phyloP scores from a whole-genome alignment of 2,113 vertebrate genomes.

The Ifrita kowaldi region DNA sequence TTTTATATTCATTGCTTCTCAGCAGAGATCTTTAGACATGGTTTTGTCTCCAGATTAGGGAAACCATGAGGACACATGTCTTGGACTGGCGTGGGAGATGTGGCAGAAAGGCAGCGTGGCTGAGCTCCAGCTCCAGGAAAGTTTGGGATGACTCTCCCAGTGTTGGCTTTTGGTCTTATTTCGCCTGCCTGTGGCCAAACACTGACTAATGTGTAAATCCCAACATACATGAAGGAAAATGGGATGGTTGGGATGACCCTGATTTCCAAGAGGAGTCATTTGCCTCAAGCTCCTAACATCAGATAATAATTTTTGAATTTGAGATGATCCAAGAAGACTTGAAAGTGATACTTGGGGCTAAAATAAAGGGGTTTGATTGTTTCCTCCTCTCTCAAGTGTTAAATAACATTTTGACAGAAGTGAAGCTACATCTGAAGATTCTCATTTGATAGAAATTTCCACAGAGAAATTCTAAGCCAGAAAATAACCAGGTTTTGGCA shows the following conservation, averaged over 20 bases:
- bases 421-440: neutral
- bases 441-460: neutral
- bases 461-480: neutral
- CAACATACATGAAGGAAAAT: neutral
- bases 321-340: conserved; percentile 16
- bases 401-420: neutral
- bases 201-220: conserved; percentile 6
- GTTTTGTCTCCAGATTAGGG: neutral
- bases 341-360: conserved; percentile 28
- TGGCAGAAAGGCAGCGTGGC: neutral
- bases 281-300: conserved; percentile 17
- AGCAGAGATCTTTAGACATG: neutral
- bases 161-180: neutral
- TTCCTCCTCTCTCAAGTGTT: neutral
- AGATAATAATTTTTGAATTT: conserved; percentile 2
- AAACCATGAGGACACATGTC: neutral
- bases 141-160: neutral
- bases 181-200: conserved; percentile 2
- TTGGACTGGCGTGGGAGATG: neutral
- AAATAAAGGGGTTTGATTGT: conserved; percentile 19
- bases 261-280: conserved; percentile 20
- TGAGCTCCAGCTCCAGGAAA: neutral
- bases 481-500: neutral
- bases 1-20: neutral
- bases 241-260: neutral